Conservation (phyloP, 2,888 invertebrate genomes). For the Zygothrica quintamaculata region DNA sequence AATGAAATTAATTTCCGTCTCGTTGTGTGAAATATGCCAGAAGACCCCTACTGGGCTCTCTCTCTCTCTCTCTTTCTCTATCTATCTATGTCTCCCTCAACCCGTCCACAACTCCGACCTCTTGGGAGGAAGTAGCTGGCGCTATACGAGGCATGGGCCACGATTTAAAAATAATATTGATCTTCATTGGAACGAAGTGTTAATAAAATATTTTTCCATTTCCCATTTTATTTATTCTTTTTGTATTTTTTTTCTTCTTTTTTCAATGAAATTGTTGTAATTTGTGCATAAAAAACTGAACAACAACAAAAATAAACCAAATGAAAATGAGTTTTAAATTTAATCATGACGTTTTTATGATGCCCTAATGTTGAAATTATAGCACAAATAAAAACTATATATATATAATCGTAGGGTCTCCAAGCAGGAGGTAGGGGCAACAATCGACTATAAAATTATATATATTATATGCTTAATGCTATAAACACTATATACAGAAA, state of each 20-base stretch:
- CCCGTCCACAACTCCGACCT: constrained; percentile 24
- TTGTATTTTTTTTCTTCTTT: constrained; percentile 34
- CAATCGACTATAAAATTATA: constrained; percentile 56
- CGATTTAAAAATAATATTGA: constrained; percentile 77
- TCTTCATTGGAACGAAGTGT: constrained; percentile 76
- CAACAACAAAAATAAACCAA: constrained; percentile 24
- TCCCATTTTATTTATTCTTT: neutral
- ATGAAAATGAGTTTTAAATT: constrained; percentile 63
- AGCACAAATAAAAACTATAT: constrained; percentile 64
- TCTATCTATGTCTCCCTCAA: too few species aligned
- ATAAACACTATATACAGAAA: constrained; percentile 39
- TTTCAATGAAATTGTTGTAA: constrained; percentile 62
- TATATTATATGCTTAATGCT: constrained; percentile 34
- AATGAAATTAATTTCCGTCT: constrained; percentile 66
- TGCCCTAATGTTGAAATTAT: constrained; percentile 72
- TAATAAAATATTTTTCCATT: constrained; percentile 68
- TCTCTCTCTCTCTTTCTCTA: too few species aligned
- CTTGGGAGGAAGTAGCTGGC: constrained; percentile 49
- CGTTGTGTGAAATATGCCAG: constrained; percentile 67
- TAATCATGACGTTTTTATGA: constrained; percentile 75
- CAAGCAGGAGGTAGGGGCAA: constrained; percentile 16
- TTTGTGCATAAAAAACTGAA: constrained; percentile 56
- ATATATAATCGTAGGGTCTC: constrained; percentile 23
- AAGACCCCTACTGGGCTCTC: constrained; percentile 24
- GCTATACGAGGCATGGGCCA: constrained; percentile 45